phyloP scores from a whole-genome alignment of 1,140 invertebrate genomes.

The Ridgeia piscesae region DNA sequence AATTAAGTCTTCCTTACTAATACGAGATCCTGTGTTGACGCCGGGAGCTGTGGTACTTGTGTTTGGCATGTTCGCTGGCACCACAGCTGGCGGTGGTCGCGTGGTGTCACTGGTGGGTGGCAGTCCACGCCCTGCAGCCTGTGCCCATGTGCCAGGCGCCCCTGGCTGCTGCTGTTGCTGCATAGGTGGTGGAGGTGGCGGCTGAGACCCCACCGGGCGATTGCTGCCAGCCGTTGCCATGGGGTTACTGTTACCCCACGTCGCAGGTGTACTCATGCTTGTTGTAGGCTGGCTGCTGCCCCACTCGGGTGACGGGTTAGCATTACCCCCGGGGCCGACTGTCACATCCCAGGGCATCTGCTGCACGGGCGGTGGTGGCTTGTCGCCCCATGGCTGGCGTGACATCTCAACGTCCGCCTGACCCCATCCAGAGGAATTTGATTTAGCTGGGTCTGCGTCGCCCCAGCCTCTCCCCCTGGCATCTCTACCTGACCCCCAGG shows the following conservation, averaged over 20 bases:
- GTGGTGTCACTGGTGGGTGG: background rate
- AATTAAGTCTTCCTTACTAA: slow-evolving; percentile 75
- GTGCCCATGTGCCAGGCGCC: slow-evolving; percentile 45
- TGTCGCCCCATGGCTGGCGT: slow-evolving; percentile 22
- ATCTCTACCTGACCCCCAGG: slow-evolving; percentile 25
- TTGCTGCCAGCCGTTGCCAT: slow-evolving; percentile 5
- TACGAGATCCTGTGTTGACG: background rate
- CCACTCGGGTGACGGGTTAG: slow-evolving; percentile 23
- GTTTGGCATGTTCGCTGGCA: slow-evolving; percentile 28
- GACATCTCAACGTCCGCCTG: slow-evolving; percentile 8
- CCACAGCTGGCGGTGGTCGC: slow-evolving; percentile 27
- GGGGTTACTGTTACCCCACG: slow-evolving; percentile 12
- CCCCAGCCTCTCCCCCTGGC: slow-evolving; percentile 14
- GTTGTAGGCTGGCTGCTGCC: slow-evolving; percentile 9
- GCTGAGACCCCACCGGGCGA: slow-evolving; percentile 18
- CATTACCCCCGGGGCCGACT: background rate
- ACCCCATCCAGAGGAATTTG: slow-evolving; percentile 6
- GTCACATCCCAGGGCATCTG: slow-evolving; percentile 3
- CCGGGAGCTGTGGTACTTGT: background rate
- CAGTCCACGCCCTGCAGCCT: slow-evolving; percentile 39
- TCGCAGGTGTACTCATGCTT: slow-evolving; percentile 6
- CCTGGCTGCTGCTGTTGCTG: slow-evolving; percentile 11
- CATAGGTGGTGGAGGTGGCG: slow-evolving; percentile 17
- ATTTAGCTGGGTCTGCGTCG: background rate
- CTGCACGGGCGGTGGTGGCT: background rate